Conservation (phyloP, 2,797 vertebrate species). For the Siniperca undulata region DNA sequence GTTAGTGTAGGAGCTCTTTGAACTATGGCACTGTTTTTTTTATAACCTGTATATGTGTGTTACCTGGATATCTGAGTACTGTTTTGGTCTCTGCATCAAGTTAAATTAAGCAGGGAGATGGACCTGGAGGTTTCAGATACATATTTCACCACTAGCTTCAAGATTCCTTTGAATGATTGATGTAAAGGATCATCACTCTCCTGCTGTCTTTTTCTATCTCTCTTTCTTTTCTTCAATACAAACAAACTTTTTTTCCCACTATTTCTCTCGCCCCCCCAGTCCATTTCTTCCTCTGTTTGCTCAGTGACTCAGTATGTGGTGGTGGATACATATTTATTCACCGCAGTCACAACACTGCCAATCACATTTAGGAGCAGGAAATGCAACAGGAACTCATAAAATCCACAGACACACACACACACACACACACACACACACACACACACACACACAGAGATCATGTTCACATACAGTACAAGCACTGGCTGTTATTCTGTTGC, state of each 20-base stretch:
- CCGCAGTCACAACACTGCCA: conserved; percentile 27
- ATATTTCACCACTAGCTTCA: not conserved
- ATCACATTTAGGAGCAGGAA: conserved; percentile 47
- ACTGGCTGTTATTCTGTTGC: not conserved
- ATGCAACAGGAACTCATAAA: conserved; percentile 36
- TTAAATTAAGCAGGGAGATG: not conserved
- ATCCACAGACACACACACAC: conserved; percentile 8
- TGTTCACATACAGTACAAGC: not conserved
- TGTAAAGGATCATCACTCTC: conserved; percentile 6
- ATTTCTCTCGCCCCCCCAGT: not conserved
- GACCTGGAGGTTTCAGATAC: not conserved
- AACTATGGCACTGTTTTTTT: conserved; percentile 6
- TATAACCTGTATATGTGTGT: conserved; percentile 14
- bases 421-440: not conserved
- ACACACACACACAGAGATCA: not conserved
- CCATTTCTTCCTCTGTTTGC: conserved; percentile 27
- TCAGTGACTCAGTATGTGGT: conserved; percentile 41
- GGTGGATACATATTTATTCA: conserved; percentile 45
- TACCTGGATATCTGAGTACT: conserved; percentile 19
- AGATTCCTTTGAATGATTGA: conserved; percentile 7
- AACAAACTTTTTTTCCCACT: not conserved
- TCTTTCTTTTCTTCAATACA: not conserved
- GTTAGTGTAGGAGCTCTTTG: not conserved
- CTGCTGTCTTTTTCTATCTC: not conserved
- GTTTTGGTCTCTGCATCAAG: not conserved